Base-by-base conservation (phyloP, 2,797 vertebrate species). In the Bradypodion pumilum region DNA sequence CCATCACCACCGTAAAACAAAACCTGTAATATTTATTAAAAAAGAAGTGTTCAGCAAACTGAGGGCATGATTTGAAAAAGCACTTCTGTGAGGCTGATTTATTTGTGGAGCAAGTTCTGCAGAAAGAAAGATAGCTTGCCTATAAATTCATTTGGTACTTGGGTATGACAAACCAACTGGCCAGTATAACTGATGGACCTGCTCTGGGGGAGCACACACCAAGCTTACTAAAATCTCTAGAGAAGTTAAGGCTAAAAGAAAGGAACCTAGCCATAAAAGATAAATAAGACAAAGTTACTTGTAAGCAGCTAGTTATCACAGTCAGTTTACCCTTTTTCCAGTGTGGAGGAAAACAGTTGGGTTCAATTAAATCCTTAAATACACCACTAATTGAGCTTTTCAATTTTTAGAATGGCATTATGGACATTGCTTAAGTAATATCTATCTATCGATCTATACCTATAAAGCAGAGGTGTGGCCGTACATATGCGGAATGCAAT, bases 31-130 rank as follows among this genome's bases (percentile, higher is more conserved):
- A 52, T 32, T 44, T 74, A 66, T 0, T n/a, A 37, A 12, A 75
- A 85, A 90, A 92, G 81, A 5, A 86, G 35, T 85, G 92, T 74
- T 91, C 68, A 83, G 25, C 23, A 52, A 92, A 87, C 1, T 27
- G 63, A 74, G 86, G n/a, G 19, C 80, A 87, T 88, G 89, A 91
- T 77, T 84, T 87, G 79, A 93, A 94, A 89, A 90, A 9, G 73
- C 62, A 87, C 49, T 79, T 92, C 16, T 42, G 13, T 86, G 68
- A 91, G 88, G 74, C 5, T 82, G 29, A 88, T 86, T 88, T 88
- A 78, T 68, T 12, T 89, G 78, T 82, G 80, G 90, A 92, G 79
- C 13, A 85, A 80, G 42, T 10, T 21, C 78, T 60, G 35, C 49
- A 85, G 85, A 84, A 90, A 74, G 23, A 86, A 92, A 89, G 74